A percentile compares a stretch with the other conserved stretches of the same genome.
phyloP scores from a whole-genome alignment of 2,888 invertebrate species.

The Drosophila subquinaria region DNA sequence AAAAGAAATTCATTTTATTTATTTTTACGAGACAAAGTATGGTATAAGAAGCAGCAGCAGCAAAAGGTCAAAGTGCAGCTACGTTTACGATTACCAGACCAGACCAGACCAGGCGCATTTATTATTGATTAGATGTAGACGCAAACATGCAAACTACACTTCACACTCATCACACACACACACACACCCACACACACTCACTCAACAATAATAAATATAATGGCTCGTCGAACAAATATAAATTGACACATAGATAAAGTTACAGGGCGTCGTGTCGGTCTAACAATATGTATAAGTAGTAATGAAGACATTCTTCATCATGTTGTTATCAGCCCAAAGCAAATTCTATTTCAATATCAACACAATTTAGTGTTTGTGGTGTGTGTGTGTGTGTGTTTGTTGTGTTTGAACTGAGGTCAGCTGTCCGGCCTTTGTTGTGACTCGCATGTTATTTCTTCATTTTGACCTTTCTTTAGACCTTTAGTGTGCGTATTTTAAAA shows the following conservation, averaged over 20 bases:
- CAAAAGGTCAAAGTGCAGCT: conserved; percentile 75
- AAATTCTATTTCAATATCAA: conserved; percentile 48
- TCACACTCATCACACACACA: conserved; percentile 50
- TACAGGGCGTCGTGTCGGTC: conserved; percentile 71
- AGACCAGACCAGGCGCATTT: conserved; percentile 64
- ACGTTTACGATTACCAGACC: conserved; percentile 73
- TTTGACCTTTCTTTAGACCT: conserved; percentile 44
- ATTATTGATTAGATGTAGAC: conserved; percentile 73
- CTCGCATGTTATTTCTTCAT: conserved; percentile 36
- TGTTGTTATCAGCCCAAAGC: conserved; percentile 46
- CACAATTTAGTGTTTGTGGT: background rate
- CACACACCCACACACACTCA: conserved; percentile 5
- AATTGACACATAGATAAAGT: conserved; percentile 78
- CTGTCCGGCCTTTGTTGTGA: conserved; percentile 28
- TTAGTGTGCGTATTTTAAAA: conserved; percentile 3
- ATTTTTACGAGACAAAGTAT: conserved; percentile 12
- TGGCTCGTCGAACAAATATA: conserved; percentile 78
- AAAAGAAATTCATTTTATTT: conserved; percentile 31
- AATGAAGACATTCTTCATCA: conserved; percentile 19
- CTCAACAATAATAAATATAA: conserved; percentile 72
- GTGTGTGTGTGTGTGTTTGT: conserved; percentile 13
- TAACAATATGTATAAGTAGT: conserved; percentile 18
- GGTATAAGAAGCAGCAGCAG: conserved; percentile 13
- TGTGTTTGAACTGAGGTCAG: conserved; percentile 43
- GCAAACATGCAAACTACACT: conserved; percentile 75